phyloP scores from a whole-genome alignment of 2,888 invertebrate genomes.

The Sepioteuthis lessoniana region DNA sequence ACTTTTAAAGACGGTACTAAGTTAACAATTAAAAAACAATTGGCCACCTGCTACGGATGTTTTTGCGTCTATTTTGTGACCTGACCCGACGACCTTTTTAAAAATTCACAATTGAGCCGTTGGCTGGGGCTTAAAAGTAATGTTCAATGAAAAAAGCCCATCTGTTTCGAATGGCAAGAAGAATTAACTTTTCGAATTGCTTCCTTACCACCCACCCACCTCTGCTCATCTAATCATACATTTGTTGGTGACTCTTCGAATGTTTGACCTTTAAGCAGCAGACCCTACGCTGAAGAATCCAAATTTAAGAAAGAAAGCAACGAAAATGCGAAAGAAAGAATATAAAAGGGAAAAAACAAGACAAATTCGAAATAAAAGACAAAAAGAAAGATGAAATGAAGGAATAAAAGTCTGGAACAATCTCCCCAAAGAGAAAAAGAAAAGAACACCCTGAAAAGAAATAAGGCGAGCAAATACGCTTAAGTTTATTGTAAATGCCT shows the following conservation, averaged over 20 bases:
- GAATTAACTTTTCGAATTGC: not conserved
- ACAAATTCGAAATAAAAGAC: no score
- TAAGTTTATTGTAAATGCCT: no score
- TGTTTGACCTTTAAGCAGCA: not conserved
- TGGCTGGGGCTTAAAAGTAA: not conserved
- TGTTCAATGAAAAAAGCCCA: not conserved
- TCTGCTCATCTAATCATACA: not conserved
- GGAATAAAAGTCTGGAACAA: no score
- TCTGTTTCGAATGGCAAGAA: not conserved
- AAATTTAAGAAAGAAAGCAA: not conserved
- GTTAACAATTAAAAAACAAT: not conserved
- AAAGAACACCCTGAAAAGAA: no score
- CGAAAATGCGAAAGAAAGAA: not conserved
- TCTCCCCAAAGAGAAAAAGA: no score
- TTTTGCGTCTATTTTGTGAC: not conserved
- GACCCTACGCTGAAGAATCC: not conserved
- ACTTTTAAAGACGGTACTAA: not conserved
- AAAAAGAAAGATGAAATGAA: no score
- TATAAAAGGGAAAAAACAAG: not conserved
- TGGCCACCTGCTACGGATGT: constrained; percentile 33
- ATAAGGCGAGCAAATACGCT: no score
- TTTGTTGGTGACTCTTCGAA: not conserved
- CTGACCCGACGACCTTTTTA: not conserved
- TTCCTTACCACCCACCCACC: not conserved
- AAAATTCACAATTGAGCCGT: not conserved